A percentile compares a stretch with the other conserved stretches of the same genome.
phyloP scores from a whole-genome alignment of 2,888 invertebrate genomes.

The Machimus rusticus region DNA sequence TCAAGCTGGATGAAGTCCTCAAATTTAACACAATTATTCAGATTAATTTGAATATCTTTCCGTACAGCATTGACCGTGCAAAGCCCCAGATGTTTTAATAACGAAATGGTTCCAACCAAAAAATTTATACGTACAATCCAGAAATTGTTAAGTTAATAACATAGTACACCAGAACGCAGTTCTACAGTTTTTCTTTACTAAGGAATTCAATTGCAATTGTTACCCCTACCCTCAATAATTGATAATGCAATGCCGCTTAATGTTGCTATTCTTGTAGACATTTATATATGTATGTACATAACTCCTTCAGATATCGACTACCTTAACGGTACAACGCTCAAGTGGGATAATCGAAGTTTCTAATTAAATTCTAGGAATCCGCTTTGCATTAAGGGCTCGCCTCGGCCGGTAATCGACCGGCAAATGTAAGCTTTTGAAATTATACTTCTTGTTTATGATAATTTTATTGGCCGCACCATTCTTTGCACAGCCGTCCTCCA shows the following conservation, averaged over 20 bases:
- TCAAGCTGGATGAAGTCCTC: not conserved
- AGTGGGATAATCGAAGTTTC: not conserved
- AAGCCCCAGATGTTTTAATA: not conserved
- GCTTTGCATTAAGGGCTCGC: not conserved
- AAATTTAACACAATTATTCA: not conserved
- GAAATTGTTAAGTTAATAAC: not conserved
- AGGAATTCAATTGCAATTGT: not conserved
- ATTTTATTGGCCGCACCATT: slow-evolving; percentile 43
- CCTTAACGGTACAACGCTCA: not conserved
- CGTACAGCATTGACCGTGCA: not conserved
- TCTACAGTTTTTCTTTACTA: not conserved
- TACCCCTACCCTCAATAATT: not conserved
- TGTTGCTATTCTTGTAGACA: not conserved
- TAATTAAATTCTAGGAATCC: not conserved
- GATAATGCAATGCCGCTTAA: not conserved
- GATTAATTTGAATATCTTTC: not conserved
- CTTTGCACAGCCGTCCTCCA: not conserved
- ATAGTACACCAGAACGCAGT: too few species aligned
- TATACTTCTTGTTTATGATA: slow-evolving; percentile 48
- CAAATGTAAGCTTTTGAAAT: not conserved
- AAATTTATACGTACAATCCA: not conserved
- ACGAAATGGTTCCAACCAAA: not conserved
- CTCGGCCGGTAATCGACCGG: not conserved
- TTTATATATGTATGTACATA: not conserved
- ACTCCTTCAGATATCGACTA: not conserved